phyloP scores from a whole-genome alignment of 2,888 invertebrate genomes.

The Coremacera marginata region DNA sequence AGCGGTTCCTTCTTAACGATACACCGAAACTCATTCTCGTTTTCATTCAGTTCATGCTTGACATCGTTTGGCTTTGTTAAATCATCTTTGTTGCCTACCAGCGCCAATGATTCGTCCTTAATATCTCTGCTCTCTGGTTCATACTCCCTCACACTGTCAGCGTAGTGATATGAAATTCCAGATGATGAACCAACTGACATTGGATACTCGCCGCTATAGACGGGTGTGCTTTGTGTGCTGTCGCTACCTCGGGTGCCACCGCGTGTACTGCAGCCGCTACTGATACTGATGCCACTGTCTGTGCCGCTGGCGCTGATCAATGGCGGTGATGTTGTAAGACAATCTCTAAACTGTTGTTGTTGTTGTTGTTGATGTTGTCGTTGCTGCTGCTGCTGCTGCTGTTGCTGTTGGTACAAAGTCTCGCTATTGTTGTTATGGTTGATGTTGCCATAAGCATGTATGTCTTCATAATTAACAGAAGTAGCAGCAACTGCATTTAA shows the following conservation, averaged over 20 bases:
- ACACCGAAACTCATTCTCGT: not conserved
- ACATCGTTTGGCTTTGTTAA: not conserved
- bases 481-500: not conserved
- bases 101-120: conserved; percentile 6
- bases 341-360: conserved; percentile 33
- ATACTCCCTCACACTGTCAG: conserved; percentile 54
- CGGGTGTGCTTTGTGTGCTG: conserved; percentile 59
- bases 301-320: conserved; percentile 61
- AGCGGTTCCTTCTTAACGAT: conserved; percentile 22
- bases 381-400: conserved; percentile 25
- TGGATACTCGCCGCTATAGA: conserved; percentile 60
- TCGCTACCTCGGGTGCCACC: conserved; percentile 52
- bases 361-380: conserved; percentile 14
- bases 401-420: conserved; percentile 21
- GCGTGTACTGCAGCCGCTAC: conserved; percentile 50
- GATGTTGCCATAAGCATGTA: conserved; percentile 11
- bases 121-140: conserved; percentile 47
- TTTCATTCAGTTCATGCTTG: not conserved
- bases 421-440: conserved; percentile 7
- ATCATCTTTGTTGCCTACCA: not conserved
- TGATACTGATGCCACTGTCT: conserved; percentile 62
- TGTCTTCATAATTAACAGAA: not conserved
- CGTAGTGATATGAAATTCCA: conserved; percentile 57
- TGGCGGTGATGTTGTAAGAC: conserved; percentile 58
- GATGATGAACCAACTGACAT: conserved; percentile 61